Evolutionary conservation across 2,113 vertebrate species (phyloP), one percentile per base, ranked within the genome.

Genomic region (Oncorhynchus gorbuscha): DNA sequence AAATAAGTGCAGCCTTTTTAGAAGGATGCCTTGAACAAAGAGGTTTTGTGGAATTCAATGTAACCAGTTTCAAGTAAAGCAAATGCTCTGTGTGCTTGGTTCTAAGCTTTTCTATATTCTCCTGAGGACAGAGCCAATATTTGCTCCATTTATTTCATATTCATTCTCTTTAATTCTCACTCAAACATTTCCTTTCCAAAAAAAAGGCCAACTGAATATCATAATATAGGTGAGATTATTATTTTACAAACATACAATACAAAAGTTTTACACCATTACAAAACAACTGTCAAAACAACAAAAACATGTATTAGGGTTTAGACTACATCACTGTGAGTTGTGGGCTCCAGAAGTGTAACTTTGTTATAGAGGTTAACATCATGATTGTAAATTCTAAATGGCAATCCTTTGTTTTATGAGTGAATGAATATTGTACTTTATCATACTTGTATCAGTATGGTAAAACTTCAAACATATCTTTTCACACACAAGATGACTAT

Each of bases 281-380:
- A 82, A 76, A 88, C 59, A 84, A 83, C 84, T 45, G 9, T 84
- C 11, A 84, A 39, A 49, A 65, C 22, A 32, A 20, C 2, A 39
- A 22, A 9, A 9, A 35, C 1, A 13, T 8, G 20, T 8, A 35
- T 69, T 35, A 35, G 67, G 16, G 35, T 59, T 73, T 35, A 73
- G 39, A 45, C 9, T 11, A 11, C 39, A 3, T 45, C 39, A 45
- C 39, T 2, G 2, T 45, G 39, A 45, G 39, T 78, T 51, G 58
- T 11, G 67, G 12, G n/a, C 4, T 65, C 35, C 9, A 5, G 1
- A 24, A 71, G 70, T 39, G 6, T 20, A 12, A 22, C 32, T 55
- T 55, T 70, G 30, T 62, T 13, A 61, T 7, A 18, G 59, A 20
- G 6, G 14, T 61, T 22, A n/a, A 61, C n/a, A 45, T 45, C n/a